Evolutionary conservation across 2,113 vertebrate species (phyloP).

Genomic region (Sphaerodactylus townsendi): DNA sequence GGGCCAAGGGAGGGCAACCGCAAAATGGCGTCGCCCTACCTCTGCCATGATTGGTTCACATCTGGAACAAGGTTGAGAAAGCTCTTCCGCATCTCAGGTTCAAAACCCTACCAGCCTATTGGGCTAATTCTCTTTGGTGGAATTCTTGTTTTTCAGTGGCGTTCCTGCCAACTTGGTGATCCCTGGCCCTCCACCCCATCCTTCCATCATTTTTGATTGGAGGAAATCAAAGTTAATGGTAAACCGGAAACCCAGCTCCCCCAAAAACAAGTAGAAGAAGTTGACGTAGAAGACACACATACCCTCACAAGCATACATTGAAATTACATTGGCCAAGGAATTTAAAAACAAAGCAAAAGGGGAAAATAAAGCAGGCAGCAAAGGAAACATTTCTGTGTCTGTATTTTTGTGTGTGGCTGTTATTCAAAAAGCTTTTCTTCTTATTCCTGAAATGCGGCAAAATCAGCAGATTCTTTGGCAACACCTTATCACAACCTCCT

Average conservation of each 20-base stretch:
- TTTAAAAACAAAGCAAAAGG: conserved; percentile 37
- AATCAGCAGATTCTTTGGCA: conserved; percentile 73
- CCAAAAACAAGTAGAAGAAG: neutral
- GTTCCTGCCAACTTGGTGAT: neutral
- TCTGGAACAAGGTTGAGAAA: neutral
- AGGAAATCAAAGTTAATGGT: neutral
- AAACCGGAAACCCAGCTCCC: neutral
- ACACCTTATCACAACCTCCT: conserved; percentile 72
- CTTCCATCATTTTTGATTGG: neutral
- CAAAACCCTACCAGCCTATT: neutral
- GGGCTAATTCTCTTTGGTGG: neutral
- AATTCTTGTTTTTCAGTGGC: neutral
- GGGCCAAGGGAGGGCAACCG: neutral
- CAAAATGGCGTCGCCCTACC: neutral
- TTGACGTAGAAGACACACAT: neutral
- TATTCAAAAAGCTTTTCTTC: neutral
- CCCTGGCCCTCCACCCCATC: neutral
- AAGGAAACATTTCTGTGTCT: neutral
- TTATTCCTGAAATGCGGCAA: conserved; percentile 58
- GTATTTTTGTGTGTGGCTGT: neutral
- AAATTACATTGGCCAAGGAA: conserved; percentile 44
- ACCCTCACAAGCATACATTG: conserved; percentile 24
- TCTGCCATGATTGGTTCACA: too few species aligned
- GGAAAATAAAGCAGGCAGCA: neutral
- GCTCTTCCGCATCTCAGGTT: neutral